Evolutionary conservation across 2,113 vertebrate genomes (phyloP).

Genomic region (Phalacrocorax aristotelis): DNA sequence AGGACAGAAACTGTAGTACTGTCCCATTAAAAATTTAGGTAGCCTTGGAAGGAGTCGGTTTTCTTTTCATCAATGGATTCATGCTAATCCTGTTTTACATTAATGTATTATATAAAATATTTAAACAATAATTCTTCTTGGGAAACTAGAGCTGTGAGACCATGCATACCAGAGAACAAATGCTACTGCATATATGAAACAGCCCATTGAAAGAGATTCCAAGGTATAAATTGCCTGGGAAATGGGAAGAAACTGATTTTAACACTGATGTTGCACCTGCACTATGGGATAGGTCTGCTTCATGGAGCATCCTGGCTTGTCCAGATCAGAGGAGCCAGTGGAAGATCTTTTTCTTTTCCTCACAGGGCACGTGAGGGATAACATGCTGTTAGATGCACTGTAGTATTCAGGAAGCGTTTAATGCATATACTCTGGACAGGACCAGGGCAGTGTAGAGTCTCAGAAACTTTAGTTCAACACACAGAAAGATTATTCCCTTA

Average conservation of each 20-base stretch:
- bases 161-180: not conserved
- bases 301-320: not conserved
- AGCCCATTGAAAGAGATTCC: not conserved
- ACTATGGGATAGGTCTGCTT: not conserved
- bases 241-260: not conserved
- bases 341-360: not conserved
- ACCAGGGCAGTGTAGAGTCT: not conserved
- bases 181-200: not conserved
- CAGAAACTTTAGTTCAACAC: not conserved
- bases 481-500: not conserved
- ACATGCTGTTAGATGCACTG: not conserved
- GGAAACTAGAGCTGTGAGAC: not conserved
- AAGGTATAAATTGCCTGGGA: not conserved
- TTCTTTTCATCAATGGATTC: not conserved
- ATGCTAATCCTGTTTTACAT: not conserved
- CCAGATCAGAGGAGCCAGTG: not conserved
- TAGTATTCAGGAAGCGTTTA: not conserved
- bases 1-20: not conserved
- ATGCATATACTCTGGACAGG: not conserved
- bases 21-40: not conserved
- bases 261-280: not conserved
- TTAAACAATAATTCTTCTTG: not conserved
- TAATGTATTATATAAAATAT: not conserved
- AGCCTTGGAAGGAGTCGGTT: not conserved
- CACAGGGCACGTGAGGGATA: not conserved